Conservation (phyloP, 2,888 invertebrate species). For the Pachymerium ferrugineum region DNA sequence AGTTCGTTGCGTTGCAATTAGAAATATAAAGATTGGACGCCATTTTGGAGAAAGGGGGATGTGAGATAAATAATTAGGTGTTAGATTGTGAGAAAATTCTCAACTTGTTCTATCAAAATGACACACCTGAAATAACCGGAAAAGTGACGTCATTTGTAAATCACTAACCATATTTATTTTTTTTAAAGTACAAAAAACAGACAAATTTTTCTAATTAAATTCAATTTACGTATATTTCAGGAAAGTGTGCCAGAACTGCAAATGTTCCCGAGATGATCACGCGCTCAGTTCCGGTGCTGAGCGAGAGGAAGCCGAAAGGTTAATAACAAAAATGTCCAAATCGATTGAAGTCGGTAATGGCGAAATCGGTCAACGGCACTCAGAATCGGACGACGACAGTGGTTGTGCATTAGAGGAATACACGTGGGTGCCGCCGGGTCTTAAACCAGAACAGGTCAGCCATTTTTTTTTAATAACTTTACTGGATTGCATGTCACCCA, state of each 20-base stretch:
- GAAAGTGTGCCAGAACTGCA: slow-evolving; percentile 77
- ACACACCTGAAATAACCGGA: slow-evolving; percentile 18
- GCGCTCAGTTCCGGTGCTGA: slow-evolving; percentile 40
- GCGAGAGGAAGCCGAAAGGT: slow-evolving; percentile 52
- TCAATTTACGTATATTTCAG: slow-evolving; percentile 29
- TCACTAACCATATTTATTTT: slow-evolving; percentile 6
- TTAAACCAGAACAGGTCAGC: slow-evolving; percentile 89
- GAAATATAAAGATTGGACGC: neutral
- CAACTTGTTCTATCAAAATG: neutral
- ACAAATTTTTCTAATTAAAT: no score
- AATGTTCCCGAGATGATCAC: slow-evolving; percentile 58
- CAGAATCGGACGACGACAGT: slow-evolving; percentile 94
- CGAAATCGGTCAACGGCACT: slow-evolving; percentile 70
- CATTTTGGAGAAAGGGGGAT: neutral
- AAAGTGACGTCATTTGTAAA: neutral
- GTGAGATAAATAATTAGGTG: slow-evolving; percentile 5
- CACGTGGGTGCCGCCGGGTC: slow-evolving; percentile 94
- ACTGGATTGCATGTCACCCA: no score
- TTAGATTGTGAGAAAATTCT: slow-evolving; percentile 8
- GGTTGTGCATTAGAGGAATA: slow-evolving; percentile 97
- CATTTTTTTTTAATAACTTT: no score
- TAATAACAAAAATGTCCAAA: slow-evolving; percentile 44
- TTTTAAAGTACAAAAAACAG: no score
- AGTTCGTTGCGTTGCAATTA: no score
- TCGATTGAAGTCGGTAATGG: slow-evolving; percentile 44